Evolutionary conservation across 2,888 invertebrate genomes (phyloP).

Genomic region (Eulithis prunata): DNA sequence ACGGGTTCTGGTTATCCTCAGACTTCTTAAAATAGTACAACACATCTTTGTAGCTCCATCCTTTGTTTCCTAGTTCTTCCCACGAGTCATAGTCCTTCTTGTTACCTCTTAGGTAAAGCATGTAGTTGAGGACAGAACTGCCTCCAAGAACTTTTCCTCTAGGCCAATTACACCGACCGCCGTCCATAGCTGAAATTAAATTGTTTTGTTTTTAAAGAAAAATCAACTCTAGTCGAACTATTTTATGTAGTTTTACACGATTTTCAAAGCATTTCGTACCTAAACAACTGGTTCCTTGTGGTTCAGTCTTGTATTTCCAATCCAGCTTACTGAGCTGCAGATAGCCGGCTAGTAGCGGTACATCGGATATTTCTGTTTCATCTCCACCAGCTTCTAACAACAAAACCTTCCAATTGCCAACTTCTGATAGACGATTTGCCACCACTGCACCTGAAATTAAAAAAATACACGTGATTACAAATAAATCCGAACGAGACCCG

Average conservation of each 20-base stretch:
- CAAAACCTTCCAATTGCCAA: conserved; percentile 91
- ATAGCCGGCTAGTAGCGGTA: conserved; percentile 94
- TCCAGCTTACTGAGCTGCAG: conserved; percentile 94
- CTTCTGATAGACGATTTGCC: conserved; percentile 92
- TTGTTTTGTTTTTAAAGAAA: conserved; percentile 6
- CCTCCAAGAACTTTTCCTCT: conserved; percentile 97
- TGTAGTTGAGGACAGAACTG: conserved; percentile 94
- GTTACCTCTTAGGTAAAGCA: conserved; percentile 96
- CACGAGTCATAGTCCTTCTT: conserved; percentile 95
- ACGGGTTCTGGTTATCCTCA: conserved; percentile 95
- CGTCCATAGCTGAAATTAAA: conserved; percentile 89
- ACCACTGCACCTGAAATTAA: conserved; percentile 89
- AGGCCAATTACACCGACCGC: conserved; percentile 94
- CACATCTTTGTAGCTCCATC: conserved; percentile 93
- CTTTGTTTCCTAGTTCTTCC: conserved; percentile 93
- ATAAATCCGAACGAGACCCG: no score
- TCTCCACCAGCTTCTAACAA: conserved; percentile 95
- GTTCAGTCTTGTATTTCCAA: conserved; percentile 97
- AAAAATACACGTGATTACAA: conserved; percentile 1
- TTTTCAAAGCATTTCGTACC: conserved; percentile 77
- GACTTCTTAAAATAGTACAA: conserved; percentile 95
- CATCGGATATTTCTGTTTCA: conserved; percentile 95
- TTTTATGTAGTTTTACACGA: no score
- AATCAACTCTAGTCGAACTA: neutral
- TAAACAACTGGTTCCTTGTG: conserved; percentile 91